Percentiles rank a stretch among this genome's conserved stretches.
These are phyloP conservation scores for Osedax fenrisi DNA, from an alignment of 2,888 invertebrate genomes.

Conservation along the genomic window DNA sequence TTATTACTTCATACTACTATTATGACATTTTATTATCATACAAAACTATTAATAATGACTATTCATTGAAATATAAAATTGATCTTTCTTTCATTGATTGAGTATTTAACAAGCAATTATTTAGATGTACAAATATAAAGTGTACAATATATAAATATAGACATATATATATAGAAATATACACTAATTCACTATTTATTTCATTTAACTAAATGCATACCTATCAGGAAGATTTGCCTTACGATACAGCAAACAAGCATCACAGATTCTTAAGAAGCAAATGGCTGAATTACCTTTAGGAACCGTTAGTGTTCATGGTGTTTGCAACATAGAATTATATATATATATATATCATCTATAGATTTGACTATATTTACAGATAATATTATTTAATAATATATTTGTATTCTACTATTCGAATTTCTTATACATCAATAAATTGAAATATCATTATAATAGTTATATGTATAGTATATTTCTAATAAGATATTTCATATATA, in stretches of 20 bases:
- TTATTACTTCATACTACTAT: too few relatives aligned
- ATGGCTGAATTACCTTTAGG: constrained; percentile 38
- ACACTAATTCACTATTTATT: too few relatives aligned
- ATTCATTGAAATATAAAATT: too few relatives aligned
- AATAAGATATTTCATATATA: not conserved
- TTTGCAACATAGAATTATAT: not conserved
- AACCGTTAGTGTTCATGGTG: constrained; percentile 35
- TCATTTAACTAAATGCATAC: too few relatives aligned
- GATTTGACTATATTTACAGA: not conserved
- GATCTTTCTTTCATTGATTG: too few relatives aligned
- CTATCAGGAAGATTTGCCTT: constrained; percentile 39
- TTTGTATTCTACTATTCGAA: not conserved
- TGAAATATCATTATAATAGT: not conserved
- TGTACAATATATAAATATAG: too few relatives aligned
- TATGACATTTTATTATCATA: too few relatives aligned
- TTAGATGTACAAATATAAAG: too few relatives aligned
- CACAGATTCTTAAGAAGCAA: constrained; percentile 39
- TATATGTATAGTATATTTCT: not conserved
- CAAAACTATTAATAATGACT: too few relatives aligned
- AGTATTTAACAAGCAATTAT: too few relatives aligned
- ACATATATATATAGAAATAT: too few relatives aligned
- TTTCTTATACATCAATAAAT: not conserved
- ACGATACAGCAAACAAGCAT: constrained; percentile 39
- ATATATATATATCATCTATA: too few relatives aligned
- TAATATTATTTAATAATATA: not conserved